Percentiles rank a stretch among this genome's conserved stretches.
Evolutionary conservation across 2,113 vertebrate species (phyloP).

Genomic region (Opisthocomus hoazin): DNA sequence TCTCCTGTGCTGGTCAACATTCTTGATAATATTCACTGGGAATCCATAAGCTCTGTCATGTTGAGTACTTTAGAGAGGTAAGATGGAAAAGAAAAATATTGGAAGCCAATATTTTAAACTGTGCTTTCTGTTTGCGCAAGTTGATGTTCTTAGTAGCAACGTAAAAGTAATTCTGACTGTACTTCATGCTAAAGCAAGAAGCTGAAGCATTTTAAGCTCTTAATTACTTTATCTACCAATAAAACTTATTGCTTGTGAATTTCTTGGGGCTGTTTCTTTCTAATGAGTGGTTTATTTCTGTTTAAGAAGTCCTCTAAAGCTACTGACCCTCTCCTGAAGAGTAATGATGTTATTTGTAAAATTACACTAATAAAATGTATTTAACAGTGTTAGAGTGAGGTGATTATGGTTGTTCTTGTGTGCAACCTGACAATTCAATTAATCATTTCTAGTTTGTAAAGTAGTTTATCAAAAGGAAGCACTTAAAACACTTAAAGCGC

Average conservation of each 20-base stretch:
- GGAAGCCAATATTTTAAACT: not conserved
- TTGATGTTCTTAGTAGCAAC: not conserved
- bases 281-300: not conserved
- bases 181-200: not conserved
- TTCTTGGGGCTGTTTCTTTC: constrained; percentile 27
- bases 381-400: not conserved
- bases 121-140: not conserved
- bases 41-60: not conserved
- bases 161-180: not conserved
- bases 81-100: not conserved
- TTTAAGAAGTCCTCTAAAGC: constrained; percentile 22
- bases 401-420: constrained; percentile 21
- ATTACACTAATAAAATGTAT: not conserved
- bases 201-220: not conserved
- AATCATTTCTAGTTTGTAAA: constrained; percentile 30
- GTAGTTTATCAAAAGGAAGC: constrained; percentile 24
- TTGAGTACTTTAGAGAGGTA: not conserved
- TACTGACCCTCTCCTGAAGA: constrained; percentile 1
- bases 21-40: not conserved
- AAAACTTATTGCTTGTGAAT: not conserved
- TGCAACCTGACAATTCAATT: constrained; percentile 37
- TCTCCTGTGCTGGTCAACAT: not conserved
- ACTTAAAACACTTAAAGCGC: constrained; percentile 7
- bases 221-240: constrained; percentile 25
- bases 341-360: constrained; percentile 2